These are phyloP conservation scores for Amphipyra tragopoginis DNA, from an alignment of 2,888 invertebrate genomes.

Conservation along the genomic window DNA sequence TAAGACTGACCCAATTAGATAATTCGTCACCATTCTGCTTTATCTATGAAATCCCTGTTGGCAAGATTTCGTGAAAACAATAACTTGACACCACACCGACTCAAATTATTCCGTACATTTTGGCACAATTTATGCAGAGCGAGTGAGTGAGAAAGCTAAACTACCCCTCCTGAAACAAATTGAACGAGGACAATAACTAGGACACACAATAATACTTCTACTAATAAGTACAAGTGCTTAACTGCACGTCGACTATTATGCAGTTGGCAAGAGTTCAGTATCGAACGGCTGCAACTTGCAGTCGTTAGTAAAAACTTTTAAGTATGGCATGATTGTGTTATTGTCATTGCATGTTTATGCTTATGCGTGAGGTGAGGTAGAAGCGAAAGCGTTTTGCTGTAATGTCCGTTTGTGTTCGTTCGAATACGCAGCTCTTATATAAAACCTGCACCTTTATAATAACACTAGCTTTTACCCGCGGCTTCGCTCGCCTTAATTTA, in stretches of 20 bases:
- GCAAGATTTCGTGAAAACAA: conserved; percentile 10
- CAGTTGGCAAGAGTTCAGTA: conserved; percentile 29
- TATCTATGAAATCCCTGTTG: conserved; percentile 15
- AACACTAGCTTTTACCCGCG: no score
- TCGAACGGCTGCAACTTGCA: conserved; percentile 35
- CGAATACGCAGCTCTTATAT: no score
- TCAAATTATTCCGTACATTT: conserved; percentile 16
- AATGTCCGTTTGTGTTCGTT: not conserved
- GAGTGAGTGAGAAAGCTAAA: not conserved
- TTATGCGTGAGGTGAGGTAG: conserved; percentile 14
- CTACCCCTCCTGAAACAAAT: no score
- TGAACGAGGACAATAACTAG: conserved; percentile 12
- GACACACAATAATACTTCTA: conserved; percentile 15
- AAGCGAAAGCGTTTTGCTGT: conserved; percentile 14
- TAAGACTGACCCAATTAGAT: not conserved
- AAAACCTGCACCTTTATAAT: no score
- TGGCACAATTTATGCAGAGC: not conserved
- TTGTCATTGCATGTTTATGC: conserved; percentile 54
- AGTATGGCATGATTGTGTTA: conserved; percentile 47
- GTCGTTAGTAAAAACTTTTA: conserved; percentile 57
- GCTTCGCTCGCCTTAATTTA: no score
- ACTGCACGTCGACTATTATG: conserved; percentile 22
- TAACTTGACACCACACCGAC: conserved; percentile 19
- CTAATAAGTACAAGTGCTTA: conserved; percentile 18
- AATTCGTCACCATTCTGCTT: not conserved